Conservation (phyloP, 2,113 vertebrate species). For the Rutilus rutilus region DNA sequence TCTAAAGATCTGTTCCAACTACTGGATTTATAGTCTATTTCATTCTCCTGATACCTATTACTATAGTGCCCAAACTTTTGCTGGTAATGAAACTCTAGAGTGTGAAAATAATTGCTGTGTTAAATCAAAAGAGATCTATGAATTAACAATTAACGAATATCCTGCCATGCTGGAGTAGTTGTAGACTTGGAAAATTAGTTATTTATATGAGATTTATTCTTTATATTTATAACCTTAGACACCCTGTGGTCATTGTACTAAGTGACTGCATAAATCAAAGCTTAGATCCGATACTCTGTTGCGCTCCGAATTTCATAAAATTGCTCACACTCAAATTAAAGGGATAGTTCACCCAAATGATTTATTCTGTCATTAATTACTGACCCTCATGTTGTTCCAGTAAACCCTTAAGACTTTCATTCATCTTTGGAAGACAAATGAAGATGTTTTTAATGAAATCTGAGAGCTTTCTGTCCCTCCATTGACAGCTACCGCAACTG, state of each 20-base stretch:
- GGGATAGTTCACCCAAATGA: too few species aligned
- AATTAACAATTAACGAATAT: conserved; percentile 6
- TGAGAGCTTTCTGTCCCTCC: too few species aligned
- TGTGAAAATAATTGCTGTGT: not conserved
- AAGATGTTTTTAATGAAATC: too few species aligned
- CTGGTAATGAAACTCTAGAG: conserved; percentile 24
- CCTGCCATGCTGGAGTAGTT: not conserved
- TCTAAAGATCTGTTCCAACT: conserved; percentile 2
- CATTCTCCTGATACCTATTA: conserved; percentile 1
- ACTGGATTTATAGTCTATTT: conserved; percentile 7
- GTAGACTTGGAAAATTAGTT: not conserved
- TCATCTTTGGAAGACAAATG: too few species aligned
- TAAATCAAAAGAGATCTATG: conserved; percentile 11
- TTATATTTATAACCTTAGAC: not conserved
- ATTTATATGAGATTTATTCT: not conserved
- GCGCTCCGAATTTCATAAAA: not conserved
- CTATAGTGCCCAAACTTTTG: not conserved
- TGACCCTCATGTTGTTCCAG: too few species aligned
- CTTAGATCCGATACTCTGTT: not conserved
- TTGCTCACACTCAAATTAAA: not conserved
- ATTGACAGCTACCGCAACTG: too few species aligned
- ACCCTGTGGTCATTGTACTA: not conserved
- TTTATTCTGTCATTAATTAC: too few species aligned
- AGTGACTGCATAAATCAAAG: not conserved
- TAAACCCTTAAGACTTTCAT: too few species aligned